Conservation (phyloP, 2,888 invertebrate species). For the Lasioglossum villosulum region DNA sequence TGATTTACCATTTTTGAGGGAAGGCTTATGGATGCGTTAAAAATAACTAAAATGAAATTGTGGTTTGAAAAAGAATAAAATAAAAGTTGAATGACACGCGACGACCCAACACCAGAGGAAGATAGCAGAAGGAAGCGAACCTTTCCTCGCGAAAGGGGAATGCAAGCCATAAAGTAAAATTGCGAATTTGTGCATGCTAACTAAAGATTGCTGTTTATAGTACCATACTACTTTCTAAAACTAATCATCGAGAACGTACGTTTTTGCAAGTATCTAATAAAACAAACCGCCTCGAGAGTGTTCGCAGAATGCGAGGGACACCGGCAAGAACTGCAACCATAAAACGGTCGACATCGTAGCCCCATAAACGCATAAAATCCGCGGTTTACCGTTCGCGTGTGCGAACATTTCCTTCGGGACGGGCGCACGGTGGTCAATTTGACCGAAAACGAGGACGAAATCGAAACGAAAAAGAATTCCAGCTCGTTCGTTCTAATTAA, state of each 20-base stretch:
- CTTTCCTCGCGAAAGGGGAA: background rate
- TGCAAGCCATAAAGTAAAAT: background rate
- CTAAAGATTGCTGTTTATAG: background rate
- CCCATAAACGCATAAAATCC: slow-evolving; percentile 12
- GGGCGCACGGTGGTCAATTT: background rate
- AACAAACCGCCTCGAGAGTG: background rate
- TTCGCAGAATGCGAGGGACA: slow-evolving; percentile 9
- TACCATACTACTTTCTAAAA: background rate
- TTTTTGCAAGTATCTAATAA: slow-evolving; percentile 6
- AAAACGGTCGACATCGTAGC: slow-evolving; percentile 9
- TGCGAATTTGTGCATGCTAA: background rate
- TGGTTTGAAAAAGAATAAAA: background rate
- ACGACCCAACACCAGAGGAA: background rate
- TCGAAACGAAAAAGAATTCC: background rate
- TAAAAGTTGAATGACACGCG: background rate
- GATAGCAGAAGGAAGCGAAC: background rate
- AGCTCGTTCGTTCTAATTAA: background rate
- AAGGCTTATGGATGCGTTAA: background rate
- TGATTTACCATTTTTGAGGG: no score
- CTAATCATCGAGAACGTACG: slow-evolving; percentile 1
- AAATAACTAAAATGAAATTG: background rate
- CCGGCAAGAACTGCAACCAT: slow-evolving; percentile 4
- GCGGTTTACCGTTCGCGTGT: slow-evolving; percentile 4
- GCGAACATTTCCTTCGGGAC: background rate
- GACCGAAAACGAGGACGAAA: background rate